Percentiles rank a stretch among this genome's conserved stretches.
Conservation (phyloP, 2,797 vertebrate genomes). For the Catostomus latipinnis region DNA sequence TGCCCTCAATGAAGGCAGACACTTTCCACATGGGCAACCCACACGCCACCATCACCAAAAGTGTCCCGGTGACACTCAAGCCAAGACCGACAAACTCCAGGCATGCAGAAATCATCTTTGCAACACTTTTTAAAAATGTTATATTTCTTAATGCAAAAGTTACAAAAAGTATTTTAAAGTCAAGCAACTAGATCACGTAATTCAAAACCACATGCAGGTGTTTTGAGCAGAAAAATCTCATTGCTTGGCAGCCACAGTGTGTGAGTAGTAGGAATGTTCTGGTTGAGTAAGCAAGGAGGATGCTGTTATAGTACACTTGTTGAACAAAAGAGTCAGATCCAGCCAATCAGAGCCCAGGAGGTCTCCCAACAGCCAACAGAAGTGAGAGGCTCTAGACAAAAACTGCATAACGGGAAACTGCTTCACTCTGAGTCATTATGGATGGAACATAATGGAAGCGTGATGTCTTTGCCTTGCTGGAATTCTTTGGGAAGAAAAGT, state of each 20-base stretch:
- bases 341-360: slow-evolving; percentile 57
- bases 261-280: slow-evolving; percentile 1
- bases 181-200: too few relatives aligned
- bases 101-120: slow-evolving; percentile 79
- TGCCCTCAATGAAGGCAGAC: slow-evolving; percentile 86
- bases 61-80: slow-evolving; percentile 83
- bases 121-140: too few relatives aligned
- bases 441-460: neutral
- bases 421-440: too few relatives aligned
- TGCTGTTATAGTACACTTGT: slow-evolving; percentile 34
- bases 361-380: slow-evolving; percentile 43
- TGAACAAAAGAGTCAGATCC: slow-evolving; percentile 30
- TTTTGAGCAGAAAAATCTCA: neutral
- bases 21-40: slow-evolving; percentile 93
- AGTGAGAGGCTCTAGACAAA: slow-evolving; percentile 26
- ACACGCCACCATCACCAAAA: slow-evolving; percentile 88
- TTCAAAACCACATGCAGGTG: neutral
- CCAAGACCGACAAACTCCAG: slow-evolving; percentile 86
- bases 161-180: too few relatives aligned
- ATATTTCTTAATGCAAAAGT: too few relatives aligned
- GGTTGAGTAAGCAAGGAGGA: neutral
- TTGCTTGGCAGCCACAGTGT: neutral
- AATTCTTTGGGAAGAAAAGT: slow-evolving; percentile 46
- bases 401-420: slow-evolving; percentile 23
- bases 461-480: slow-evolving; percentile 44